Evolutionary conservation across 2,113 vertebrate genomes (phyloP).

Genomic region (Holacanthus passer): DNA sequence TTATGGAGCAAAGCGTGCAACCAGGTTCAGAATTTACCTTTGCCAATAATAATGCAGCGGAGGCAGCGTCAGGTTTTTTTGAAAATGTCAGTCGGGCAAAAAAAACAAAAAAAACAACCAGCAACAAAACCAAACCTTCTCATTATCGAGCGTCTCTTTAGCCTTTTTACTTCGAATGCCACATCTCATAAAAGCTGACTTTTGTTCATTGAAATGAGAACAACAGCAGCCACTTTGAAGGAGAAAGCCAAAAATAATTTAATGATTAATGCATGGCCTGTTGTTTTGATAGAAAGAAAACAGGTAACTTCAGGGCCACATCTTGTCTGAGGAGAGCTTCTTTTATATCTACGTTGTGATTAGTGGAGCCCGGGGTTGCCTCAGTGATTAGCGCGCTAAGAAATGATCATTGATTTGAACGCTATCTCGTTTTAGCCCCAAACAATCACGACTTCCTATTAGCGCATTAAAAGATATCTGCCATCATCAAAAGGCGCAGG

Average conservation of each 20-base stretch:
- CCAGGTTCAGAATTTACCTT: conserved; percentile 40
- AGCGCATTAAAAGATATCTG: conserved; percentile 54
- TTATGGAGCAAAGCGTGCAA: conserved; percentile 34
- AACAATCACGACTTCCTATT: conserved; percentile 49
- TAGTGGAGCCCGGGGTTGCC: conserved; percentile 39
- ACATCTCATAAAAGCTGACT: conserved; percentile 4
- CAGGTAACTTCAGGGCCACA: conserved; percentile 29
- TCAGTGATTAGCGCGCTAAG: conserved; percentile 55
- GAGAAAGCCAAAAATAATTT: conserved; percentile 44
- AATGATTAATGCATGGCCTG: conserved; percentile 56
- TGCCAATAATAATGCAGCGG: not conserved
- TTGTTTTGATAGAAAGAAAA: conserved; percentile 53
- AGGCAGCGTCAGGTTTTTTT: not conserved
- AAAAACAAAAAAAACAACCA: too few species aligned
- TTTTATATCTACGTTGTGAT: conserved; percentile 52
- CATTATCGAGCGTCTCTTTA: conserved; percentile 5
- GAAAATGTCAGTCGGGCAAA: conserved; percentile 41
- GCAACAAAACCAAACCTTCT: conserved; percentile 12
- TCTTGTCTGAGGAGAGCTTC: conserved; percentile 37
- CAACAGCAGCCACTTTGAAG: conserved; percentile 44
- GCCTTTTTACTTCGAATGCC: conserved; percentile 23
- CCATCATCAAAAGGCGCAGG: conserved; percentile 36
- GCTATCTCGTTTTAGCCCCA: conserved; percentile 27
- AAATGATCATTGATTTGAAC: conserved; percentile 57
- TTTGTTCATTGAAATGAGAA: conserved; percentile 25